These are phyloP conservation scores for Cyphomyrus discorhynchus DNA, from an alignment of 2,113 vertebrate species.

Conservation along the genomic window DNA sequence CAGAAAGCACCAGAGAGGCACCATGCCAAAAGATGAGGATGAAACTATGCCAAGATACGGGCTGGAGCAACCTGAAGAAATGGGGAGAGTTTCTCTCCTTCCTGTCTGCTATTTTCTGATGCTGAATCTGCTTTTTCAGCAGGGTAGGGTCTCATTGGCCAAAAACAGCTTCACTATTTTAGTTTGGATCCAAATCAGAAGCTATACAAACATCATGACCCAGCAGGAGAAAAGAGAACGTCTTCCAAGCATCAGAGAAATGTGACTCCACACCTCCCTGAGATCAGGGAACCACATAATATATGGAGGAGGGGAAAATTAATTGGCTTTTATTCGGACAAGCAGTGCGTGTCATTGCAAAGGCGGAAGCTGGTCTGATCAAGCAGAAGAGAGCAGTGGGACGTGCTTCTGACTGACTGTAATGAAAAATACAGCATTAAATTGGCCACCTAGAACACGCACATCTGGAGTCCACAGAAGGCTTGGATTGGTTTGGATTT, in stretches of 20 bases:
- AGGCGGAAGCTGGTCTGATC: constrained; percentile 40
- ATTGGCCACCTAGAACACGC: background rate
- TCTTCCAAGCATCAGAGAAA: background rate
- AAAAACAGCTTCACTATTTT: background rate
- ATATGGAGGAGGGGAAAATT: constrained; percentile 30
- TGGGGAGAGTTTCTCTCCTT: background rate
- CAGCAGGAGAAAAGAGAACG: constrained; percentile 20
- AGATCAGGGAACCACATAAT: background rate
- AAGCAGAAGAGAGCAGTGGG: background rate
- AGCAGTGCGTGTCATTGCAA: constrained; percentile 36
- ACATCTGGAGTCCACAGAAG: background rate
- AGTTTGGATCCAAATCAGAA: background rate
- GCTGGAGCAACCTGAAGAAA: background rate
- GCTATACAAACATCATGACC: background rate
- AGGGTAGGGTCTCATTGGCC: background rate
- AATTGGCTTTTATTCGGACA: constrained; percentile 33
- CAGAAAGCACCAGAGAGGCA: background rate
- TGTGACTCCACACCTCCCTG: background rate
- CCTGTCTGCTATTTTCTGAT: background rate
- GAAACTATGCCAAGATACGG: background rate
- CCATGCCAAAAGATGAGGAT: background rate
- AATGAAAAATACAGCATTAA: background rate
- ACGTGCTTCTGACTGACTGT: background rate
- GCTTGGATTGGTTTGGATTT: background rate
- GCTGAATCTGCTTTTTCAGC: background rate